Evolutionary conservation across 2,797 vertebrate species (phyloP), one percentile per base, ranked within the genome.

Genomic region (Triplophysa yarkandensis): DNA sequence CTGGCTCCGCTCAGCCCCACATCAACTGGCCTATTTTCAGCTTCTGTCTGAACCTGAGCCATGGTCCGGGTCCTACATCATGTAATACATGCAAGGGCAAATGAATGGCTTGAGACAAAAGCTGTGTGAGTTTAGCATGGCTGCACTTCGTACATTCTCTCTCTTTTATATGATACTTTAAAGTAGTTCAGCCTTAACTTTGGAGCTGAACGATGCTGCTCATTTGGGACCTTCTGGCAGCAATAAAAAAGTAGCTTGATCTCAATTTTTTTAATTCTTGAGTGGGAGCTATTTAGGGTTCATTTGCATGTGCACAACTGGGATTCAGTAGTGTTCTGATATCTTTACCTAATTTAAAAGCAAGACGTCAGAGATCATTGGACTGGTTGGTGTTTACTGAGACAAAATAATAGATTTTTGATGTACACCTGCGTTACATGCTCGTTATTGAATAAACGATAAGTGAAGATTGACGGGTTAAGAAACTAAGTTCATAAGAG

Each of bases 21-120:
- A 83, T 90, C 89, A 91, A 90, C 91, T 91, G 90, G 86, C 90
- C 91, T 91, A 88, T 82, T 91, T 91, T 89, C 85, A 63, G 82
- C 63, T 74, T 82, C 80, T 80, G 77, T 57, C 81, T 78, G 86
- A 87, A 87, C 85, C 69, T 67, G 68, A 80, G 81, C 80, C 80
- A 67, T 71, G 46, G 55, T 27, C 27, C 44, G 32, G 62, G 62
- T 76, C 44, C 28, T 68, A 16, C 46, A 44, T 27, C 23, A 13
- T 58, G 63, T 58, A 69, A 17, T 61, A 21, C 23, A 75, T 39
- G 28, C 55, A 58, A 17, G 30, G 25, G 27, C 54, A 30, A 57
- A 57, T 57, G 1, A 28, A 30, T 28, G 27, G 14, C 54, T 30
- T 57, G 4, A 28, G 25, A 55, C 25, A n/a, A 16, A 17, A 30